Percentiles rank a stretch among this genome's conserved stretches.
Conservation (phyloP, 2,113 vertebrate genomes). For the Cervus canadensis region DNA sequence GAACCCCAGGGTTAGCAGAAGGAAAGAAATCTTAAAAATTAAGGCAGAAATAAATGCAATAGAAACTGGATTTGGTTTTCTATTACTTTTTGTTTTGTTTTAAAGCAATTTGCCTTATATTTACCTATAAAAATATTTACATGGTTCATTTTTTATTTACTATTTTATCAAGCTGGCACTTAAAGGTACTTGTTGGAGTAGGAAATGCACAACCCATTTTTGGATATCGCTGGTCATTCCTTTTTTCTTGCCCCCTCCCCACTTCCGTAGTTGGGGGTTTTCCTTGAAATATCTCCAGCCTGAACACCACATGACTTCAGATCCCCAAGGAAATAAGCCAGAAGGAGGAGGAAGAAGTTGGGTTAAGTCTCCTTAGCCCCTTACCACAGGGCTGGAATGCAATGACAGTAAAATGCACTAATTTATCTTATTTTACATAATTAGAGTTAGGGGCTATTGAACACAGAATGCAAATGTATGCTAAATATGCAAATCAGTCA, state of each 20-base stretch:
- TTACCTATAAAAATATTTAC: constrained; percentile 39
- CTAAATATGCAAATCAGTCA: constrained; percentile 74
- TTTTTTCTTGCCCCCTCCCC: not conserved
- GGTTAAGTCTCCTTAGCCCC: constrained; percentile 55
- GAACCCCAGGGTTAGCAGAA: no score
- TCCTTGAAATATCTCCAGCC: not conserved
- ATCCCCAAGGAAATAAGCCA: constrained; percentile 6
- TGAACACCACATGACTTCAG: constrained; percentile 31
- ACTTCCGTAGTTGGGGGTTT: not conserved
- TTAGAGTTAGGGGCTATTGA: constrained; percentile 78
- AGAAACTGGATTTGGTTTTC: not conserved
- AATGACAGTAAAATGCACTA: constrained; percentile 70
- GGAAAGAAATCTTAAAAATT: no score
- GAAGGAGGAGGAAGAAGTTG: constrained; percentile 49
- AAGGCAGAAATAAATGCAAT: no score
- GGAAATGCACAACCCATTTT: not conserved
- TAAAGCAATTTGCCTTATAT: constrained; percentile 13
- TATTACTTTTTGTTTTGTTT: constrained; percentile 37
- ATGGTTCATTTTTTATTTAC: constrained; percentile 23
- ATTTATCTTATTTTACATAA: constrained; percentile 79
- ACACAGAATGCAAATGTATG: constrained; percentile 76
- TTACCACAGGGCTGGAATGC: constrained; percentile 61
- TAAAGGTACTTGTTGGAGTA: not conserved
- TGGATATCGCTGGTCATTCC: not conserved
- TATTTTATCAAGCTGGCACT: not conserved